Evolutionary conservation across 2,888 invertebrate species (phyloP).

Genomic region (Anagyrus pseudococci): DNA sequence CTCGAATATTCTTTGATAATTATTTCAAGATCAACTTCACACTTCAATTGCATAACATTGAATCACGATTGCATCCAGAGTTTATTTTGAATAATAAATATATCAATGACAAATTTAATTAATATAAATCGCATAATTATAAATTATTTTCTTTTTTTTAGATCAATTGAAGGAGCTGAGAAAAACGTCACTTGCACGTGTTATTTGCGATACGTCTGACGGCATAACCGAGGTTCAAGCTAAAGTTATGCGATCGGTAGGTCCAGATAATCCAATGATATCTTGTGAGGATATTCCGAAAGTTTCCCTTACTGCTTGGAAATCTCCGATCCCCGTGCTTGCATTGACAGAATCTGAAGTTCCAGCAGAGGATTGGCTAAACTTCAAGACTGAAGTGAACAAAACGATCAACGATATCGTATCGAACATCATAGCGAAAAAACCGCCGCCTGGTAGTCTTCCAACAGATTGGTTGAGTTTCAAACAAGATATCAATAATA

Average conservation of each 20-base stretch:
- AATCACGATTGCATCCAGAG: no score
- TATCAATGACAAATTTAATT: no score
- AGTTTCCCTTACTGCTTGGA: constrained; percentile 69
- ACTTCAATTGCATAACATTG: no score
- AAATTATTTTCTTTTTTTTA: constrained; percentile 49
- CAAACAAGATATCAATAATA: constrained; percentile 13
- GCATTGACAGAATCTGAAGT: background rate
- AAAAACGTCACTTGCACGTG: constrained; percentile 73
- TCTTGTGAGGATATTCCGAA: constrained; percentile 70
- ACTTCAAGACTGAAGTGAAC: constrained; percentile 43
- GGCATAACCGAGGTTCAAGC: constrained; percentile 70
- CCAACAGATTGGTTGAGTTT: constrained; percentile 43
- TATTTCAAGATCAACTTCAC: no score
- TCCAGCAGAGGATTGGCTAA: constrained; percentile 21
- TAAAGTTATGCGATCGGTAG: constrained; percentile 73
- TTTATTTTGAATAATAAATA: no score
- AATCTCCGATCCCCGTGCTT: constrained; percentile 27
- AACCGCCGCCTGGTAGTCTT: constrained; percentile 29
- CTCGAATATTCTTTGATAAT: no score
- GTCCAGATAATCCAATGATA: constrained; percentile 68
- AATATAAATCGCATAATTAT: no score
- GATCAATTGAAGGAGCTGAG: constrained; percentile 83
- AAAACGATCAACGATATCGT: constrained; percentile 43
- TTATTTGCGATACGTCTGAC: constrained; percentile 82
- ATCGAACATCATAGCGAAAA: constrained; percentile 37